A percentile compares a stretch with the other conserved stretches of the same genome.
Evolutionary conservation across 2,113 vertebrate species (phyloP).

Genomic region (Gymnobelideus leadbeateri): DNA sequence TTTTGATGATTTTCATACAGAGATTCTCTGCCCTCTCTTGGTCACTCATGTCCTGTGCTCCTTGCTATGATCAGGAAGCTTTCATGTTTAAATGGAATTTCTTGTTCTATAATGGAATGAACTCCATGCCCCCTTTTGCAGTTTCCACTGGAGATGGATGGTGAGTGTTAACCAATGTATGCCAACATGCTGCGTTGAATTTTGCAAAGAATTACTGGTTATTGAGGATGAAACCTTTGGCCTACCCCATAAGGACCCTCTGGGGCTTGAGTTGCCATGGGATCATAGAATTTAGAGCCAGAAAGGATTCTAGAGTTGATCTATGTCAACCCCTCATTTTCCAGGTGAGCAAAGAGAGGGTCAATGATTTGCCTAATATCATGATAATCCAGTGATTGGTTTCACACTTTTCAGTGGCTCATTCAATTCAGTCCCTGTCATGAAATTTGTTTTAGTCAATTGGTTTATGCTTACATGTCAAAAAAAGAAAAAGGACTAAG

Average conservation of each 20-base stretch:
- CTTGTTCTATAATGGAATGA: too few relatives aligned
- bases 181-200: too few relatives aligned
- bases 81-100: too few relatives aligned
- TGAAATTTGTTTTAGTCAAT: constrained; percentile 57
- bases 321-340: neutral
- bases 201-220: too few relatives aligned
- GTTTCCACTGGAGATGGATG: too few relatives aligned
- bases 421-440: neutral
- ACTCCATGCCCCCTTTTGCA: too few relatives aligned
- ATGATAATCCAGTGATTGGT: too few relatives aligned
- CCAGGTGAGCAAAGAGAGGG: neutral
- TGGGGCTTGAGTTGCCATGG: neutral
- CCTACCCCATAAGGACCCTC: neutral
- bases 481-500: constrained; percentile 54
- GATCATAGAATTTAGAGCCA: neutral
- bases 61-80: too few relatives aligned
- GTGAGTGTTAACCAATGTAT: too few relatives aligned
- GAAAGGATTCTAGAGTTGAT: too few relatives aligned
- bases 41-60: too few relatives aligned
- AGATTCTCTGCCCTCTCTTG: neutral
- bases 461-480: constrained; percentile 63
- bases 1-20: neutral
- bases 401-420: neutral
- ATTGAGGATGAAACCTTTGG: neutral
- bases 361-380: neutral